Conservation (phyloP, 2,797 vertebrate species). For the Poeciliopsis infans region DNA sequence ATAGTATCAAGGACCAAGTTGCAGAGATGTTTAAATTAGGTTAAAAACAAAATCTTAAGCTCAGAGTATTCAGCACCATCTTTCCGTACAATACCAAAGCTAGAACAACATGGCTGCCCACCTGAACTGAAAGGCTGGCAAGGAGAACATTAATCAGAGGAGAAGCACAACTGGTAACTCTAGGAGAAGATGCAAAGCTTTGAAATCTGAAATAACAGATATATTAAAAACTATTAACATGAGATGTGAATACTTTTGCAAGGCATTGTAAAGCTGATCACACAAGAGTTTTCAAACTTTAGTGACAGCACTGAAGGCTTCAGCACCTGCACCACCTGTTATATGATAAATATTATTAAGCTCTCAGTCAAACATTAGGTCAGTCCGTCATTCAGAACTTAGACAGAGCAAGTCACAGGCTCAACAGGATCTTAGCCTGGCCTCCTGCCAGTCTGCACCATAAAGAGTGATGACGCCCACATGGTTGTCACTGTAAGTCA, state of each 20-base stretch:
- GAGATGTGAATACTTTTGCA: neutral
- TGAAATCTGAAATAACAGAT: neutral
- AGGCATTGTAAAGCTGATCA: neutral
- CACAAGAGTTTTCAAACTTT: neutral
- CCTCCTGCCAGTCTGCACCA: slow-evolving; percentile 34
- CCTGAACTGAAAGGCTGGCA: neutral
- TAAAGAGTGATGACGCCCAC: slow-evolving; percentile 44
- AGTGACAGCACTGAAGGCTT: slow-evolving; percentile 21
- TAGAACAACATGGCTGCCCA: neutral
- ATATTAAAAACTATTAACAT: neutral
- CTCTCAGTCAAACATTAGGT: slow-evolving; percentile 40
- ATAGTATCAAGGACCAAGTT: neutral
- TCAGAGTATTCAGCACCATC: neutral
- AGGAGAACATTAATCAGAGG: neutral
- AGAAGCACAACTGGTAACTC: neutral
- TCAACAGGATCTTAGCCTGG: slow-evolving; percentile 53
- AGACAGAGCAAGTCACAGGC: slow-evolving; percentile 40
- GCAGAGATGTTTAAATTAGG: neutral
- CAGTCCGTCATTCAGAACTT: slow-evolving; percentile 47
- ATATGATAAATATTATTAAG: slow-evolving; percentile 22
- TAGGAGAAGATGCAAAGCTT: neutral
- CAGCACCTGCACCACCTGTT: slow-evolving; percentile 10
- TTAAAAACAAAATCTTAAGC: neutral
- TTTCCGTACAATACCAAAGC: neutral
- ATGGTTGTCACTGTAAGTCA: slow-evolving; percentile 59